phyloP scores from a whole-genome alignment of 2,113 vertebrate genomes.

The Dasyornis broadbenti region DNA sequence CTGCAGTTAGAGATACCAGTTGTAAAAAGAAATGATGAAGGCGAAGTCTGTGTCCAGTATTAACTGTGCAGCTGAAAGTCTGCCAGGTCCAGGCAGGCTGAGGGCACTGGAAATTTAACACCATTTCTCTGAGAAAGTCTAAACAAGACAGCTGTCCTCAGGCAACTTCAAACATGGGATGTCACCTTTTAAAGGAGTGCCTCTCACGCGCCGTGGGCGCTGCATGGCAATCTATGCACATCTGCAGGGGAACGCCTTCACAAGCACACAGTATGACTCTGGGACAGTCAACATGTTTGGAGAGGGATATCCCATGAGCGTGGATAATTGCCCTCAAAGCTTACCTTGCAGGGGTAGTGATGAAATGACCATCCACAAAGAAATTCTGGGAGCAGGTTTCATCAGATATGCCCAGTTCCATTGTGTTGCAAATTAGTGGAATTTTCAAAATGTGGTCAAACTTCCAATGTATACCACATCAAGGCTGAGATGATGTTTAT shows the following conservation, averaged over 20 bases:
- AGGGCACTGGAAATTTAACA: neutral
- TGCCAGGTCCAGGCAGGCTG: neutral
- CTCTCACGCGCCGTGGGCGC: neutral
- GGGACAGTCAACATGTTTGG: neutral
- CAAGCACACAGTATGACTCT: neutral
- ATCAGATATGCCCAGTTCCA: neutral
- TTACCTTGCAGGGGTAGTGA: neutral
- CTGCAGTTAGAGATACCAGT: neutral
- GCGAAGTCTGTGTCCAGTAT: neutral
- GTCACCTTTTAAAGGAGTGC: neutral
- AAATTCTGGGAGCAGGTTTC: neutral
- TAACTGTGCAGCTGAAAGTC: neutral
- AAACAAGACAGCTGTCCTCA: neutral
- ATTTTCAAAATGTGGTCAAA: neutral
- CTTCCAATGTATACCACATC: neutral
- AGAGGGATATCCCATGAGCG: neutral
- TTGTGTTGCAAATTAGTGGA: fast-evolving
- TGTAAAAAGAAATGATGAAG: neutral
- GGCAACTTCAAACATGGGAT: neutral
- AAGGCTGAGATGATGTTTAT: neutral
- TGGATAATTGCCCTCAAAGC: neutral
- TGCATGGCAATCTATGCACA: neutral
- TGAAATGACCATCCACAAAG: neutral
- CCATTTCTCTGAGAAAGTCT: neutral
- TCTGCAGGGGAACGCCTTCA: neutral